Evolutionary conservation across 35 echinoderm and acorn worm genomes (phyloP).

Genomic region (Heliocidaris erythrogramma): DNA sequence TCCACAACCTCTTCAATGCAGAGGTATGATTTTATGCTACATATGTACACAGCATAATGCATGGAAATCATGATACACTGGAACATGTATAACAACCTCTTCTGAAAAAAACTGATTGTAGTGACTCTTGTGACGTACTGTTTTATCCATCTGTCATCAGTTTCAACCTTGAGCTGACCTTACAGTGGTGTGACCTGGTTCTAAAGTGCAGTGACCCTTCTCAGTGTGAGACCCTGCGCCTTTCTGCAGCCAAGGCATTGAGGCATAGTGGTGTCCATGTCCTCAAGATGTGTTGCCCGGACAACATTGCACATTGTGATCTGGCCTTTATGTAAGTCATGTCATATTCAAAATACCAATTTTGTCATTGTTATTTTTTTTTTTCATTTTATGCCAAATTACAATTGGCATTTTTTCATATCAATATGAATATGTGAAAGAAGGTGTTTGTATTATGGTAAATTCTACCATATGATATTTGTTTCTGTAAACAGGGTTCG

Average conservation of each 20-base stretch:
- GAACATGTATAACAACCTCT: too few relatives aligned
- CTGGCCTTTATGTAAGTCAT: constrained; percentile 26
- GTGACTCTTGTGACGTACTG: too few relatives aligned
- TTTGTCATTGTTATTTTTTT: not conserved
- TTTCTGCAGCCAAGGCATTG: constrained; percentile 54
- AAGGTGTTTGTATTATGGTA: too few relatives aligned
- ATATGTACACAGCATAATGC: too few relatives aligned
- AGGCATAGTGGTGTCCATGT: constrained; percentile 33
- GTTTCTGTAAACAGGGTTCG: too few relatives aligned
- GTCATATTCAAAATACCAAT: not conserved
- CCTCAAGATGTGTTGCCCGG: not conserved
- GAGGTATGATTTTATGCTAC: too few relatives aligned
- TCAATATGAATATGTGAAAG: too few relatives aligned
- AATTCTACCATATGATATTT: too few relatives aligned
- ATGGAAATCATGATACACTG: too few relatives aligned
- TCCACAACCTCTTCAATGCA: too few relatives aligned
- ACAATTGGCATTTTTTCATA: too few relatives aligned
- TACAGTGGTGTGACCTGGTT: constrained; percentile 51
- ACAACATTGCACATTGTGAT: constrained; percentile 23
- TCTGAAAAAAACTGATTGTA: too few relatives aligned
- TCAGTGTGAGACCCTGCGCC: constrained; percentile 49
- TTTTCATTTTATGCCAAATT: not conserved
- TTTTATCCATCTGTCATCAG: not conserved
- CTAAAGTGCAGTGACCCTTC: constrained; percentile 58
- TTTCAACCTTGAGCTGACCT: not conserved